phyloP scores from a whole-genome alignment of 2,888 invertebrate species.

The Macaria notata region DNA sequence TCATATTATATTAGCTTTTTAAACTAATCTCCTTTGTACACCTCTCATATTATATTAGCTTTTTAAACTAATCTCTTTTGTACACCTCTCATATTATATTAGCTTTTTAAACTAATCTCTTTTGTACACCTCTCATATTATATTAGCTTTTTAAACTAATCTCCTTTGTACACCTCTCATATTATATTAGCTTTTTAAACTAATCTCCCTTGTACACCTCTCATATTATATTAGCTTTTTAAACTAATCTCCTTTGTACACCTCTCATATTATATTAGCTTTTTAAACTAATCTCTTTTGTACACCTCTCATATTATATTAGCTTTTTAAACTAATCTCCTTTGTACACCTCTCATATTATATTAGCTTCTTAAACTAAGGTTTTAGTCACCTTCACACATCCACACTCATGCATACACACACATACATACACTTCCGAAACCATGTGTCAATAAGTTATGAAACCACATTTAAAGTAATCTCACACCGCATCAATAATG shows the following conservation, averaged over 20 bases:
- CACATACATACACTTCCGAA: no score
- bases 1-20: conserved; percentile 6
- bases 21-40: not conserved
- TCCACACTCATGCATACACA: no score
- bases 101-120: not conserved
- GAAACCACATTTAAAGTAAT: no score
- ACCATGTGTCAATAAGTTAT: no score
- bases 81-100: conserved; percentile 3
- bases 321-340: not conserved
- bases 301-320: conserved; percentile 3
- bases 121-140: not conserved
- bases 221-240: conserved; percentile 6
- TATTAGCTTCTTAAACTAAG: conserved; percentile 1
- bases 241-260: not conserved
- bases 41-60: conserved; percentile 7
- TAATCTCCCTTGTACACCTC: not conserved
- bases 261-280: conserved; percentile 7
- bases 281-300: not conserved
- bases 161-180: not conserved
- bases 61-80: not conserved
- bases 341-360: not conserved
- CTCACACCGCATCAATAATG: no score
- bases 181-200: conserved; percentile 4
- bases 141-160: conserved; percentile 4
- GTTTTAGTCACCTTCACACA: no score